phyloP scores from a whole-genome alignment of 1,140 invertebrate genomes.

The Drosophila jambulina region DNA sequence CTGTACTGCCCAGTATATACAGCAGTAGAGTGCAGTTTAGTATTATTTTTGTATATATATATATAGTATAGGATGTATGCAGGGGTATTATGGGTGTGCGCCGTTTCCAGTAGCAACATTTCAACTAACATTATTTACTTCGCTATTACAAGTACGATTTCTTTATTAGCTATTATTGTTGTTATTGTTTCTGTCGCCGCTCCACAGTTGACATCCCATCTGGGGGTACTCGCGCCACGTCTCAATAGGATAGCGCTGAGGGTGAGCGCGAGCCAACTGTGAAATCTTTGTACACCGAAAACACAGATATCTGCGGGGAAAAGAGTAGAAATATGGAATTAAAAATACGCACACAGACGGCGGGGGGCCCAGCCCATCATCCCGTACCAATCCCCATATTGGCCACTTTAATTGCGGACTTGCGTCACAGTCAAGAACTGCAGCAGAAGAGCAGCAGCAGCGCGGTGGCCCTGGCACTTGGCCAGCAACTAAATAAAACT shows the following conservation, averaged over 20 bases:
- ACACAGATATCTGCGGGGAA: slow-evolving; percentile 93
- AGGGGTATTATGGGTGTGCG: slow-evolving; percentile 59
- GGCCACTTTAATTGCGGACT: slow-evolving; percentile 64
- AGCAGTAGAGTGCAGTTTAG: slow-evolving; percentile 19
- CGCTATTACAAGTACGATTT: slow-evolving; percentile 77
- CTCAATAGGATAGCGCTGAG: slow-evolving; percentile 80
- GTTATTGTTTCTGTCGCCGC: slow-evolving; percentile 76
- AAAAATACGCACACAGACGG: slow-evolving; percentile 73
- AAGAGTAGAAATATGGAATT: slow-evolving; percentile 52
- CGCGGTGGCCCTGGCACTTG: slow-evolving; percentile 47
- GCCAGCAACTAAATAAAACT: slow-evolving; percentile 67
- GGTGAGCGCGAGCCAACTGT: slow-evolving; percentile 87
- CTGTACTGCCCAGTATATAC: slow-evolving; percentile 27
- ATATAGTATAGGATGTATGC: slow-evolving; percentile 15
- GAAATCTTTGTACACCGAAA: slow-evolving; percentile 96
- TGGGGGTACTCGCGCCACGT: neutral
- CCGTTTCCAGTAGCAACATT: slow-evolving; percentile 64
- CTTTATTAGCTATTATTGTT: slow-evolving; percentile 82
- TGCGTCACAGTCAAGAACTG: slow-evolving; percentile 77
- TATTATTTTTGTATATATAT: slow-evolving; percentile 13
- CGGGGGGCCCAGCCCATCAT: slow-evolving; percentile 5
- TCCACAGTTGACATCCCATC: slow-evolving; percentile 55
- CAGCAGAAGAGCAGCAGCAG: slow-evolving; percentile 28
- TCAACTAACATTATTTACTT: slow-evolving; percentile 79
- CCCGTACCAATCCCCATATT: slow-evolving; percentile 32